Evolutionary conservation across 2,113 vertebrate genomes (phyloP).

Genomic region (Casuarius casuarius): DNA sequence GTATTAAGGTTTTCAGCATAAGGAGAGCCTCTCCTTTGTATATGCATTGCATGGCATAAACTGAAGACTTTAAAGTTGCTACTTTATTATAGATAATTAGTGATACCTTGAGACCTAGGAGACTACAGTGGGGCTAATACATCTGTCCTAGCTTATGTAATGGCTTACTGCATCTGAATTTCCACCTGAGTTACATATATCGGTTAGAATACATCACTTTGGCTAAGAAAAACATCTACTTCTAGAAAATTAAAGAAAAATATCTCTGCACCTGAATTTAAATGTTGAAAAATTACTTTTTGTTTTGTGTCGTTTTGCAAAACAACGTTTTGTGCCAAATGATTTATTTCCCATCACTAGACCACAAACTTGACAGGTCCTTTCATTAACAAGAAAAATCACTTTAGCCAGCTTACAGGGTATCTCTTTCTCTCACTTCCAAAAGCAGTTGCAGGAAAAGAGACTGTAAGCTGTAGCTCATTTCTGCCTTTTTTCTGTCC

Average conservation of each 20-base stretch:
- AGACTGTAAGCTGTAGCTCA: slow-evolving; percentile 17
- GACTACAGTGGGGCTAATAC: not conserved
- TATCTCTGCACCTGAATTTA: not conserved
- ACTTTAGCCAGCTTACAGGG: not conserved
- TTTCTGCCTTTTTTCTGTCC: slow-evolving; percentile 60
- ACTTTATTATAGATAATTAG: not conserved
- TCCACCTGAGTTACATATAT: not conserved
- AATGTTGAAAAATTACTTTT: not conserved
- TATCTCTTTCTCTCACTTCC: not conserved
- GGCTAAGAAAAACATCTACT: not conserved
- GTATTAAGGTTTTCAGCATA: not conserved
- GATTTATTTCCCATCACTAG: not conserved
- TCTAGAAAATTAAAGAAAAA: not conserved
- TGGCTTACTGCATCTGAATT: not conserved
- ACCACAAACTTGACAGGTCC: not conserved
- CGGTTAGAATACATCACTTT: not conserved
- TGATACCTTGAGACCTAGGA: not conserved
- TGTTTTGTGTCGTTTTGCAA: not conserved
- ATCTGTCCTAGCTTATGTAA: not conserved
- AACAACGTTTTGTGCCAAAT: not conserved
- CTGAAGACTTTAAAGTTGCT: not conserved
- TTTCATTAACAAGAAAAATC: not conserved
- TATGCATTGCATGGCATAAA: not conserved
- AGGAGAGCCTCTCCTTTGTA: not conserved
- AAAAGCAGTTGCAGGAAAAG: not conserved